Conservation (phyloP, 2,113 vertebrate genomes). For the Rousettus leschenaultii region DNA sequence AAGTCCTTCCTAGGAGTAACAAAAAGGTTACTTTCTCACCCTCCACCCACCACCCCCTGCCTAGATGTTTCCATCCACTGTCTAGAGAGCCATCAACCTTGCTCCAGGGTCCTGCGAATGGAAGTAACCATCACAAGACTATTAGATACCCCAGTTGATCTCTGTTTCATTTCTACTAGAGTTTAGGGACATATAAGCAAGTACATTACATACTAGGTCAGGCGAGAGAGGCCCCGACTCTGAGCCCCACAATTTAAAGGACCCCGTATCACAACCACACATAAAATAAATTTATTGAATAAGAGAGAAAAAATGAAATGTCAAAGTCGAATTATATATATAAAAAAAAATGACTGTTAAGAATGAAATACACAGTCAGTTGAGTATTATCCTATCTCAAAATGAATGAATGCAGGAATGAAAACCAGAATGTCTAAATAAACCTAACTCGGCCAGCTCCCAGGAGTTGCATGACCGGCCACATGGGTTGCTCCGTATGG, state of each 20-base stretch:
- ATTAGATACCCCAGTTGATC: background rate
- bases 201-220: background rate
- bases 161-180: background rate
- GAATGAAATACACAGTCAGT: background rate
- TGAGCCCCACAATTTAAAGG: background rate
- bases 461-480: background rate
- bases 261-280: background rate
- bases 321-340: background rate
- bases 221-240: background rate
- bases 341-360: background rate
- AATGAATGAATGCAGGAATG: background rate
- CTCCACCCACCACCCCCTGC: background rate
- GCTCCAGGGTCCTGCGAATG: background rate
- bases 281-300: background rate
- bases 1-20: background rate
- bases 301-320: background rate
- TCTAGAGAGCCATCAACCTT: background rate
- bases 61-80: background rate
- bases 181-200: background rate
- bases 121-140: background rate
- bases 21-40: background rate
- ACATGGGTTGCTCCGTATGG: background rate
- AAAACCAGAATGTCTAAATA: background rate
- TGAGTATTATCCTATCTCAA: background rate
- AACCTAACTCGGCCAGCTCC: background rate